phyloP scores from a whole-genome alignment of 2,888 invertebrate genomes.

The Ormyrus pomaceus region DNA sequence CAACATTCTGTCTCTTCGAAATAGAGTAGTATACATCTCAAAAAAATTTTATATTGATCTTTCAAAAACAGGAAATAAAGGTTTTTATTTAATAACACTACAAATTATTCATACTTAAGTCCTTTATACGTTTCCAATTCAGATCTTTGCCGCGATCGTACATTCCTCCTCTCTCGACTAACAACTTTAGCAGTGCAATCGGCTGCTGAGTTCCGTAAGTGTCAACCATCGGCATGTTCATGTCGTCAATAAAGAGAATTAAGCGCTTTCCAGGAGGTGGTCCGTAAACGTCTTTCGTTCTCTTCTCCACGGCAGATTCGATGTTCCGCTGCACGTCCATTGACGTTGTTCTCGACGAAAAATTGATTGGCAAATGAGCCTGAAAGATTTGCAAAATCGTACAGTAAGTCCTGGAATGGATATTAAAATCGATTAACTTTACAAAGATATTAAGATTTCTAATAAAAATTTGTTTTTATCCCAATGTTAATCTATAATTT shows the following conservation, averaged over 20 bases:
- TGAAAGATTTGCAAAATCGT: slow-evolving; percentile 67
- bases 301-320: slow-evolving; percentile 92
- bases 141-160: slow-evolving; percentile 93
- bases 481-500: too few species aligned
- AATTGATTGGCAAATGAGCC: slow-evolving; percentile 90
- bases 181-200: slow-evolving; percentile 91
- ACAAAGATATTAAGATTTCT: neutral
- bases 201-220: slow-evolving; percentile 96
- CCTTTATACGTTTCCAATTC: slow-evolving; percentile 91
- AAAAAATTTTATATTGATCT: too few species aligned
- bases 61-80: too few species aligned
- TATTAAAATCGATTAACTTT: neutral
- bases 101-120: slow-evolving; percentile 78
- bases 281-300: slow-evolving; percentile 93
- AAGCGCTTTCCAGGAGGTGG: slow-evolving; percentile 93
- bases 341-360: slow-evolving; percentile 93
- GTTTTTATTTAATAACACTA: neutral
- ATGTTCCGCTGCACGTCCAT: slow-evolving; percentile 92
- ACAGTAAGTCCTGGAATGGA: too few species aligned
- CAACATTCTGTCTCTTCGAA: too few species aligned
- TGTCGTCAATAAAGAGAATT: slow-evolving; percentile 93
- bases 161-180: slow-evolving; percentile 93
- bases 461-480: neutral
- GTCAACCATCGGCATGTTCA: slow-evolving; percentile 95
- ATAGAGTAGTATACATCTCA: too few species aligned